Conservation (phyloP, 1,140 invertebrate genomes). For the Trichonephila clavipes region DNA sequence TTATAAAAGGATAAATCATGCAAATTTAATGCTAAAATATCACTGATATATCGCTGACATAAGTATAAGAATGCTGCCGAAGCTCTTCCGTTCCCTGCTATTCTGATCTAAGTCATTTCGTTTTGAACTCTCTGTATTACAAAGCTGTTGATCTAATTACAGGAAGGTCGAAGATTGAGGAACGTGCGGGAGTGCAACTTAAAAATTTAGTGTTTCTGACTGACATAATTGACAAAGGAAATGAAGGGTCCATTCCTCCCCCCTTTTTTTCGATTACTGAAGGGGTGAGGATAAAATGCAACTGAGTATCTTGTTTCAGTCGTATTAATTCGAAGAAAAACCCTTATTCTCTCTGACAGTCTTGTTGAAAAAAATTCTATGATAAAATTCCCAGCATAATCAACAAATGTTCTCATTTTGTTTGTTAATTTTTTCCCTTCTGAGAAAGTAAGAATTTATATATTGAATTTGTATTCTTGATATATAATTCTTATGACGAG, state of each 20-base stretch:
- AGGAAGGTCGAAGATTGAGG: background rate
- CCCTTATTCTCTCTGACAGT: background rate
- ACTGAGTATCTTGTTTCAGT: background rate
- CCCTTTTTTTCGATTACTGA: background rate
- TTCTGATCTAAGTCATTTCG: constrained; percentile 54
- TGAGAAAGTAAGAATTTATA: no score
- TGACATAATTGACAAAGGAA: constrained; percentile 65
- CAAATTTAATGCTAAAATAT: constrained; percentile 39
- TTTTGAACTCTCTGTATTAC: constrained; percentile 15
- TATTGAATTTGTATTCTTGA: no score
- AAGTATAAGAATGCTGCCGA: background rate
- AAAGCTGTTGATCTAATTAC: constrained; percentile 65
- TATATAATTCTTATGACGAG: no score
- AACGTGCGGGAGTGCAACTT: background rate
- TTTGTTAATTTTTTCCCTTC: no score
- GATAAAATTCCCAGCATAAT: background rate
- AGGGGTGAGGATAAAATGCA: constrained; percentile 26
- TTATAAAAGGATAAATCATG: constrained; percentile 24
- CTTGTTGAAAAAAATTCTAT: background rate
- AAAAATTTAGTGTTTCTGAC: constrained; percentile 56
- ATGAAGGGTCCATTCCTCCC: constrained; percentile 34
- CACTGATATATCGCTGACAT: background rate
- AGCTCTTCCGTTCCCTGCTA: background rate
- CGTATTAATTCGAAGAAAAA: background rate
- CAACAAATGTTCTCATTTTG: no score